A percentile compares a stretch with the other conserved stretches of the same genome.
phyloP scores from a whole-genome alignment of 37 sponge, comb jelly and placozoan species.

The Haliclona indistincta region DNA sequence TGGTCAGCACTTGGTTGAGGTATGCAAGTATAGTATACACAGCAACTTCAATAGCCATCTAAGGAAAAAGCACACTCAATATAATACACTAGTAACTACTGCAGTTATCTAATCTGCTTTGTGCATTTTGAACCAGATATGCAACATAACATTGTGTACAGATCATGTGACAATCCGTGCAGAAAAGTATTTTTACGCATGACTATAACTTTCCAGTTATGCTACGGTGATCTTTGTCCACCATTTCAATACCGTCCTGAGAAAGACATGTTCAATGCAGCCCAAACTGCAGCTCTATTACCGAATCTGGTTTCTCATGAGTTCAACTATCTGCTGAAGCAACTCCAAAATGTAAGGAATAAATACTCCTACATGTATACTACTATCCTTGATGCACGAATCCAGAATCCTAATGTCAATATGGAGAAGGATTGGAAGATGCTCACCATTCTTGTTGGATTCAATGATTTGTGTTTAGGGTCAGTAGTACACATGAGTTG shows the following conservation, averaged over 20 bases:
- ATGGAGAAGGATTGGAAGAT: conserved; percentile 88
- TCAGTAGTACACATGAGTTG: conserved; percentile 7
- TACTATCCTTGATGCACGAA: neutral
- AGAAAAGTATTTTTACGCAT: too few relatives aligned
- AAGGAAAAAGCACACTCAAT: too few relatives aligned
- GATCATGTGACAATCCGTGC: too few relatives aligned
- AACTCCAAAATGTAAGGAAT: conserved; percentile 45
- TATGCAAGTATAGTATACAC: conserved; percentile 16
- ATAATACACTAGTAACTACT: neutral
- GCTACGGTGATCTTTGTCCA: conserved; percentile 70
- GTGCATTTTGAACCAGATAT: too few relatives aligned
- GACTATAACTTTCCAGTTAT: too few relatives aligned
- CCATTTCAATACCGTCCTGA: conserved; percentile 70
- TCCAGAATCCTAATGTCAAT: conserved; percentile 59
- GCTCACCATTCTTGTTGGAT: conserved; percentile 73
- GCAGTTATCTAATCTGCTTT: too few relatives aligned
- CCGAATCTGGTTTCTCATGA: conserved; percentile 66
- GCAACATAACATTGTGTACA: too few relatives aligned
- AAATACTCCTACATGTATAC: neutral
- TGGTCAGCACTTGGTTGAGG: conserved; percentile 64
- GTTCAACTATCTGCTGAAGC: conserved; percentile 52
- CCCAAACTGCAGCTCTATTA: conserved; percentile 84
- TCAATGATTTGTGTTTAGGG: conserved; percentile 81
- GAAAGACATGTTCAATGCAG: conserved; percentile 81
- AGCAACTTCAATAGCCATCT: too few relatives aligned